phyloP scores from a whole-genome alignment of 2,888 invertebrate species.

The Heterodera filipjevi region DNA sequence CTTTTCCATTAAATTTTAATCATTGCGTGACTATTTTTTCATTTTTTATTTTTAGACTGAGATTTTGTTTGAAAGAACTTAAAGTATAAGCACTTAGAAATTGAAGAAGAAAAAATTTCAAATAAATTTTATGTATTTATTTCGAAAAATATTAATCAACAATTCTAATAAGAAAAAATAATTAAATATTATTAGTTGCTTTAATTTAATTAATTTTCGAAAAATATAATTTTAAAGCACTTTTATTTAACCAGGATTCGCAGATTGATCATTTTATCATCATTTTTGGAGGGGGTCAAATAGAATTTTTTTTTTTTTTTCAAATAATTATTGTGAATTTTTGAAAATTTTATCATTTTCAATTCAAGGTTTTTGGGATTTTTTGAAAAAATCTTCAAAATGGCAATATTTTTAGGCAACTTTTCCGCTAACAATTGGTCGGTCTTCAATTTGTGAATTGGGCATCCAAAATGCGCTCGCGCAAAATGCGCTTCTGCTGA shows the following conservation, averaged over 20 bases:
- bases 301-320: no score
- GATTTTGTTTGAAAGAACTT: not conserved
- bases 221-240: not conserved
- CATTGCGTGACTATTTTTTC: not conserved
- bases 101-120: not conserved
- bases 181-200: not conserved
- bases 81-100: no score
- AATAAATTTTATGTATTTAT: no score
- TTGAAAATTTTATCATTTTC: no score
- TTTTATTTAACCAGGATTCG: not conserved
- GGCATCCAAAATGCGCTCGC: not conserved
- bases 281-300: no score
- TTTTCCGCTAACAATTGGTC: no score
- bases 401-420: no score
- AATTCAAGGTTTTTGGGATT: no score
- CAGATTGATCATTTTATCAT: not conserved
- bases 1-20: not conserved
- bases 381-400: no score
- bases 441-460: not conserved
- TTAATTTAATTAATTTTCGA: not conserved
- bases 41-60: not conserved
- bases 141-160: no score
- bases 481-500: conserved; percentile 14
- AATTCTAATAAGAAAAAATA: no score
- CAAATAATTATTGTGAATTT: no score